phyloP scores from a whole-genome alignment of 2,888 invertebrate genomes.

The Catocala nupta region DNA sequence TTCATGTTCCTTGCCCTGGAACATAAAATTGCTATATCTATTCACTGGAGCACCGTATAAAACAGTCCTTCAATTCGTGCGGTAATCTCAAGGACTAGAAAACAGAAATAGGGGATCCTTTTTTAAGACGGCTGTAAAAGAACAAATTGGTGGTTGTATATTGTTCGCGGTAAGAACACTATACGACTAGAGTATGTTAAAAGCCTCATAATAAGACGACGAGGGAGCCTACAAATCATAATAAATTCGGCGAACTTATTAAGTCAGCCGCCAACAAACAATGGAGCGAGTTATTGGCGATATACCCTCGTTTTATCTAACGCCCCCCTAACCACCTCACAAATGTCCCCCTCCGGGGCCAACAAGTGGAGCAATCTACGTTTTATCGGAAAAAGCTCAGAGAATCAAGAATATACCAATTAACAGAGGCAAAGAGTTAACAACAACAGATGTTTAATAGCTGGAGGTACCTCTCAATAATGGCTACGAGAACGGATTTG shows the following conservation, averaged over 20 bases:
- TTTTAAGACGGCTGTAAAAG: conserved; percentile 66
- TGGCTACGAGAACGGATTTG: conserved; percentile 40
- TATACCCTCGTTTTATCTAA: conserved; percentile 82
- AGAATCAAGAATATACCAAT: conserved; percentile 80
- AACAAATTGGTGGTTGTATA: conserved; percentile 62
- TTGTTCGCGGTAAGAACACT: conserved; percentile 60
- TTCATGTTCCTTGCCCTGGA: conserved; percentile 43
- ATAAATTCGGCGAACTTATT: conserved; percentile 86
- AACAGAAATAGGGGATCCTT: conserved; percentile 53
- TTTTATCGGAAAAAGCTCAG: conserved; percentile 82
- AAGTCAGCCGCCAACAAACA: conserved; percentile 85
- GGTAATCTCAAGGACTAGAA: conserved; percentile 54
- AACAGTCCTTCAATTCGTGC: conserved; percentile 55
- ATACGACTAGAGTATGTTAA: conserved; percentile 68
- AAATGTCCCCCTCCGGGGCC: conserved; percentile 59
- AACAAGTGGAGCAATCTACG: conserved; percentile 80
- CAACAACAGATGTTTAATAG: conserved; percentile 61
- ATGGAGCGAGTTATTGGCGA: conserved; percentile 85
- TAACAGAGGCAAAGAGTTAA: conserved; percentile 72
- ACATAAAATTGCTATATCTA: conserved; percentile 55
- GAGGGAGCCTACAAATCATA: conserved; percentile 83
- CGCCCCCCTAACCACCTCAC: conserved; percentile 56
- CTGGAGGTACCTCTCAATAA: conserved; percentile 51
- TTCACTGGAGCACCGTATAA: conserved; percentile 53
- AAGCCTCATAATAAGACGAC: conserved; percentile 80